A percentile compares a stretch with the other conserved stretches of the same genome.
Conservation (phyloP, 2,797 vertebrate genomes). For the Tadarida brasiliensis region DNA sequence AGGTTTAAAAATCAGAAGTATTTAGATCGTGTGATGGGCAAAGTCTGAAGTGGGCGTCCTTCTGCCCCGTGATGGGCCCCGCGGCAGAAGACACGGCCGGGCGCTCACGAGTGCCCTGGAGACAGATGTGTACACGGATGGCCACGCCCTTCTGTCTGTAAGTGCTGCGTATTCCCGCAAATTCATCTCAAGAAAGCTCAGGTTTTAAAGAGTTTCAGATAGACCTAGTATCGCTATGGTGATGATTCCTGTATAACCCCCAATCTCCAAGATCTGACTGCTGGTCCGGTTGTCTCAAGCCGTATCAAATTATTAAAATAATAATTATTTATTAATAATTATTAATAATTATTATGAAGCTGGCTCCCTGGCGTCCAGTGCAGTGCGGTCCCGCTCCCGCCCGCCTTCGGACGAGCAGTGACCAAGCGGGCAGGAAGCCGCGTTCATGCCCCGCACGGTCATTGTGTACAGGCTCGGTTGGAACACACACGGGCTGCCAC, state of each 20-base stretch:
- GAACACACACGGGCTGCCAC: not conserved
- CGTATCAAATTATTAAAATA: not conserved
- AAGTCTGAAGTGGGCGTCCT: accelerated
- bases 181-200: not conserved
- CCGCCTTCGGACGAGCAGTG: not conserved
- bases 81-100: accelerated
- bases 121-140: not conserved
- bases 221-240: accelerated
- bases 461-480: not conserved
- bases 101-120: accelerated
- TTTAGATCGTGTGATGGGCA: not conserved
- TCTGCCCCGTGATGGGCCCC: not conserved
- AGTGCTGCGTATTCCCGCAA: not conserved
- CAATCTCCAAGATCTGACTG: accelerated
- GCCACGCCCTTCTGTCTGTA: not conserved
- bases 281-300: too few relatives aligned
- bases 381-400: accelerated
- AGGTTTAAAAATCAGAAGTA: not conserved
- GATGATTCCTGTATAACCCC: accelerated
- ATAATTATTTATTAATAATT: too few relatives aligned
- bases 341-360: too few relatives aligned
- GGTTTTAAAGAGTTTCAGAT: not conserved
- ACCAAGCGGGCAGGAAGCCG: not conserved
- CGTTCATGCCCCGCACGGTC: accelerated
- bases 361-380: accelerated